Percentiles rank a stretch among this genome's conserved stretches.
Conservation (phyloP, 2,888 invertebrate species). For the Habroteleia sp. region DNA sequence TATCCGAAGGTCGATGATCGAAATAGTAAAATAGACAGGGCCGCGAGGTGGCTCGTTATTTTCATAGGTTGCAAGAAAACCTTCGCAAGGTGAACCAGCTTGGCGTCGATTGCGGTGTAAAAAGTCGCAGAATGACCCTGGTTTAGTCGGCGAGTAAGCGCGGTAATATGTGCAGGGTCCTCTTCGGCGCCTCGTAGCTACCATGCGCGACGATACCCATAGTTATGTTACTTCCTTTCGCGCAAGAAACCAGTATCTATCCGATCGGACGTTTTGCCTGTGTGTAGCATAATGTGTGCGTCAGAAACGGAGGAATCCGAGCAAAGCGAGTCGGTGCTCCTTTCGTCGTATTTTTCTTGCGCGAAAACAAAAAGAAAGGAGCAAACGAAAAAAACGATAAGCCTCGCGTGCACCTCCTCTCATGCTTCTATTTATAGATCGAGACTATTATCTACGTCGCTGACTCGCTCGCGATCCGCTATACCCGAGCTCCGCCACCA, state of each 20-base stretch:
- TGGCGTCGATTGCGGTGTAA: slow-evolving; percentile 50
- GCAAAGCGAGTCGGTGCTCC: slow-evolving; percentile 69
- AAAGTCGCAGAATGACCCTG: slow-evolving; percentile 66
- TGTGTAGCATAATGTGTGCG: slow-evolving; percentile 54
- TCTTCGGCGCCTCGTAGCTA: slow-evolving; percentile 60
- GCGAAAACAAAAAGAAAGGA: slow-evolving; percentile 17
- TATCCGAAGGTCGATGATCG: no score
- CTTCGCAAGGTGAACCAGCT: slow-evolving; percentile 74
- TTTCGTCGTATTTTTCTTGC: slow-evolving; percentile 54
- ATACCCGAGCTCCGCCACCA: slow-evolving; percentile 52
- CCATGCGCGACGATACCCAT: slow-evolving; percentile 63
- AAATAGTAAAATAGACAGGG: slow-evolving; percentile 27
- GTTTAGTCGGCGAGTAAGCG: slow-evolving; percentile 65
- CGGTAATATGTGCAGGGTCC: slow-evolving; percentile 59
- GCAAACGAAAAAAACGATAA: slow-evolving; percentile 49
- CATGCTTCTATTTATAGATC: slow-evolving; percentile 66
- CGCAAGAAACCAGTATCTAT: slow-evolving; percentile 65
- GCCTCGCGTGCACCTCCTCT: slow-evolving; percentile 68
- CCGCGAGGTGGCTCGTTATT: slow-evolving; percentile 13
- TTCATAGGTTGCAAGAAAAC: slow-evolving; percentile 69
- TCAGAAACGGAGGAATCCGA: slow-evolving; percentile 68
- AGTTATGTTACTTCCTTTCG: slow-evolving; percentile 72
- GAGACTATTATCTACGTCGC: slow-evolving; percentile 70
- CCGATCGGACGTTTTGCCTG: slow-evolving; percentile 51
- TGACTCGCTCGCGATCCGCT: slow-evolving; percentile 44